Conservation (phyloP, 2,113 vertebrate genomes). For the Amphiprion percula region DNA sequence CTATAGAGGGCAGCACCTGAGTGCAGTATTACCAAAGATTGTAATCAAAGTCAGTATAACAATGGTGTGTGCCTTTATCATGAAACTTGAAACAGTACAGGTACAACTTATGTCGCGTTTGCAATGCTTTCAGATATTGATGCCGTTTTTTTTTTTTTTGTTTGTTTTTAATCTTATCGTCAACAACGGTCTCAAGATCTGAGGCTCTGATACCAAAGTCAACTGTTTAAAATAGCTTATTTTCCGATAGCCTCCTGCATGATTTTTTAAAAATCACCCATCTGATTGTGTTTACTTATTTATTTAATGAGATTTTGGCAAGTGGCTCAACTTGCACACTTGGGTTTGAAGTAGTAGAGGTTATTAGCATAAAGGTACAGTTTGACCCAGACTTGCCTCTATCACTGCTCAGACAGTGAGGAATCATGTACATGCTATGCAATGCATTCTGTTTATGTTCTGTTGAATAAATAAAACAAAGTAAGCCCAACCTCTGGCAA, state of each 20-base stretch:
- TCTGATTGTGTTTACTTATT: constrained; percentile 53
- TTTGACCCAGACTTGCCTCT: constrained; percentile 27
- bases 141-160: constrained; percentile 8
- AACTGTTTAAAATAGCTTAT: constrained; percentile 25
- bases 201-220: constrained; percentile 49
- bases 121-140: constrained; percentile 40
- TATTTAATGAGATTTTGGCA: constrained; percentile 57
- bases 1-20: constrained; percentile 44
- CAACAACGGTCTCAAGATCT: constrained; percentile 6
- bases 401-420: constrained; percentile 46
- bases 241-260: constrained; percentile 55
- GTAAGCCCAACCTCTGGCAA: neutral
- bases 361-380: constrained; percentile 13
- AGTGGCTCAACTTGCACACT: constrained; percentile 42
- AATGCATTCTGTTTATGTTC: constrained; percentile 68
- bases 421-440: constrained; percentile 67
- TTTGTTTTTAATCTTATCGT: neutral
- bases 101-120: constrained; percentile 46
- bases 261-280: constrained; percentile 27
- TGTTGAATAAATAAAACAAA: constrained; percentile 66
- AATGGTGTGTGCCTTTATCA: constrained; percentile 51
- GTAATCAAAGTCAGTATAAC: constrained; percentile 44
- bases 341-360: constrained; percentile 27
- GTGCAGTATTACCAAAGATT: constrained; percentile 71
- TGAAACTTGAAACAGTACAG: constrained; percentile 53